Conservation (phyloP, 2,113 vertebrate genomes). For the Emydocephalus ijimae region DNA sequence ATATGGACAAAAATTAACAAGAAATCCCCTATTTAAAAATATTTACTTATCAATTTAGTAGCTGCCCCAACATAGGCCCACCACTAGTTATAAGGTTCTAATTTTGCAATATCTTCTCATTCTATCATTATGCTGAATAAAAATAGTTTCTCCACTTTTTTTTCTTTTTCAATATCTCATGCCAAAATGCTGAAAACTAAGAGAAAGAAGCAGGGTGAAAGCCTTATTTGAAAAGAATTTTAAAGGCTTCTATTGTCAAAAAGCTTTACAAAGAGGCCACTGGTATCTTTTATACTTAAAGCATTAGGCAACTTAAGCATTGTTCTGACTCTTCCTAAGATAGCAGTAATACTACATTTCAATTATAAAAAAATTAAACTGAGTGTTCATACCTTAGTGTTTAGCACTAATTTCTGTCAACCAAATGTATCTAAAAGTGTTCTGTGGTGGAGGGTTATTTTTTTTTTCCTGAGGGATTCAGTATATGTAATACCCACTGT, state of each 20-base stretch:
- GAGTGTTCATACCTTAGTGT: constrained; percentile 42
- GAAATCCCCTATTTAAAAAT: background rate
- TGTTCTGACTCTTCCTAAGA: constrained; percentile 9
- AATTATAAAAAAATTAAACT: constrained; percentile 49
- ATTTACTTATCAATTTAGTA: background rate
- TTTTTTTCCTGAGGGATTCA: constrained; percentile 4
- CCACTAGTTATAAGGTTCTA: background rate
- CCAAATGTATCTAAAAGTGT: constrained; percentile 37
- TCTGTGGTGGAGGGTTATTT: background rate
- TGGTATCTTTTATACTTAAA: constrained; percentile 2
- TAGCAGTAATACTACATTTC: constrained; percentile 35
- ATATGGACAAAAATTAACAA: background rate
- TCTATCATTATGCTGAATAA: background rate
- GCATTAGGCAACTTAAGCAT: constrained; percentile 21
- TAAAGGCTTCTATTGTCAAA: constrained; percentile 6
- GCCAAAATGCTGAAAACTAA: background rate
- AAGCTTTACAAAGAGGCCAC: background rate
- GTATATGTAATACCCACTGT: constrained; percentile 15
- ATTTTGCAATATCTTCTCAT: background rate
- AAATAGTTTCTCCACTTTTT: background rate
- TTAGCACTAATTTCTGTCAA: constrained; percentile 46
- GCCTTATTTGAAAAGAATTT: background rate
- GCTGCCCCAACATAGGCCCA: background rate
- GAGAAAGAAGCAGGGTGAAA: background rate
- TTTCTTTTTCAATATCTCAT: background rate